Evolutionary conservation across 2,113 vertebrate genomes (phyloP), one percentile per base, ranked within the genome.

Genomic region (Poeciliopsis retropinna): DNA sequence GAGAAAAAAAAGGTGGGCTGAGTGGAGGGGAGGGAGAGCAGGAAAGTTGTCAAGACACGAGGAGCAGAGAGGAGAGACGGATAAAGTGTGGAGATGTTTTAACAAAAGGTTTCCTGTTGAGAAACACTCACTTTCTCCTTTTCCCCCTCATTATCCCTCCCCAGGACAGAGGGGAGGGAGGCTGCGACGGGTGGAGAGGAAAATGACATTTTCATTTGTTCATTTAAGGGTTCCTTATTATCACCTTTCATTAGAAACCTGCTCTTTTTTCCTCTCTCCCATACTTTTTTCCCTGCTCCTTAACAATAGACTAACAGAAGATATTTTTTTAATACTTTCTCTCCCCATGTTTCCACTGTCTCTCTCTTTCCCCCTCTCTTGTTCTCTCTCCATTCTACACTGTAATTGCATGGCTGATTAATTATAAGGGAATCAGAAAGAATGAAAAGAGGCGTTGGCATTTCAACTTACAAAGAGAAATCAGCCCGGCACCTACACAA

Each of bases 371-470:
- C 73, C 74, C 44, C n/a, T 57, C 29, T 79, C 63, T 47, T 32
- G 19, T 75, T 64, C 78, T 62, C 70, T 82, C 78, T 82, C 81
- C 72, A 27, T 80, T 89, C 86, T 85, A 82, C 80, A 66, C 76
- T 80, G 79, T 93, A 92, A 93, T 93, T 93, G 88, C 88, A 91
- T 73, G 89, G 87, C 85, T 90, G 91, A 91, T 93, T 92, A 93
- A 93, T 93, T 93, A 92, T 91, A 93, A 84, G 90, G 91, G 85
- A 90, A 89, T 91, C 90, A 85, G 87, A 65, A 66, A 85, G 82
- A 90, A 78, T 91, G 85, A 92, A 91, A 85, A 85, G 87, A 90
- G 80, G 75, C 83, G 78, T 89, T 90, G 88, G 77, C 87, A 87
- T 90, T 90, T 88, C 82, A 83, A 79, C 85, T 77, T 78, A 73